Percentiles rank a stretch among this genome's conserved stretches.
These are phyloP conservation scores for Gnatocerus cornutus DNA, from an alignment of 2,888 invertebrate species.

Conservation along the genomic window DNA sequence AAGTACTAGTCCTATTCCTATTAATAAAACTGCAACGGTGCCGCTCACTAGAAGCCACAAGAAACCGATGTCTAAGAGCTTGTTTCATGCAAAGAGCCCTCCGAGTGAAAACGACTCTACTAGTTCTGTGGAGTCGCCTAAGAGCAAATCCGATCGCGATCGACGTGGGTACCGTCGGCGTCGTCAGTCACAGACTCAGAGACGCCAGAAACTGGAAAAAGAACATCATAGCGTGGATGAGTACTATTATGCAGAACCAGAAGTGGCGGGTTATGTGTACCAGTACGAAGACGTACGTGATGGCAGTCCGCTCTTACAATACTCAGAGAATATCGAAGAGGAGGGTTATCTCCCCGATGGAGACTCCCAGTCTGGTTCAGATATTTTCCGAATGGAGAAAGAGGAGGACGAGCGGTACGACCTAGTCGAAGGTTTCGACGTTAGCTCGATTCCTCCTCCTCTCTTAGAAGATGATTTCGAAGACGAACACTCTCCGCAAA, in stretches of 20 bases:
- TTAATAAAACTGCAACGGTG: slow-evolving; percentile 75
- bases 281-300: slow-evolving; percentile 64
- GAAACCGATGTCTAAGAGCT: slow-evolving; percentile 75
- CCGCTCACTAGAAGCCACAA: slow-evolving; percentile 68
- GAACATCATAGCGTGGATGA: slow-evolving; percentile 68
- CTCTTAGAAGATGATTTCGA: slow-evolving; percentile 84
- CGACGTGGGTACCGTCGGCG: slow-evolving; percentile 80
- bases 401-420: slow-evolving; percentile 76
- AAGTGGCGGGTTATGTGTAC: slow-evolving; percentile 66
- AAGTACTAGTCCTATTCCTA: slow-evolving; percentile 75
- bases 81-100: slow-evolving; percentile 79
- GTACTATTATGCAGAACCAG: slow-evolving; percentile 62
- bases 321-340: slow-evolving; percentile 65
- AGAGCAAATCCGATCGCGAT: slow-evolving; percentile 72
- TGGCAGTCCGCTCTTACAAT: slow-evolving; percentile 58
- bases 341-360: slow-evolving; percentile 81
- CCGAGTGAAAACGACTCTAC: slow-evolving; percentile 85
- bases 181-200: slow-evolving; percentile 75
- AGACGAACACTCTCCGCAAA: slow-evolving; percentile 69
- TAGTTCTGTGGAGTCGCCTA: slow-evolving; percentile 81
- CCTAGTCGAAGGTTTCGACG: slow-evolving; percentile 84
- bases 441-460: slow-evolving; percentile 85
- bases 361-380: slow-evolving; percentile 73
- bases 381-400: slow-evolving; percentile 70
- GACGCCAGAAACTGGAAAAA: slow-evolving; percentile 75